Evolutionary conservation across 2,797 vertebrate species (phyloP), one percentile per base, ranked within the genome.

Genomic region (Leptoclinus maculatus): DNA sequence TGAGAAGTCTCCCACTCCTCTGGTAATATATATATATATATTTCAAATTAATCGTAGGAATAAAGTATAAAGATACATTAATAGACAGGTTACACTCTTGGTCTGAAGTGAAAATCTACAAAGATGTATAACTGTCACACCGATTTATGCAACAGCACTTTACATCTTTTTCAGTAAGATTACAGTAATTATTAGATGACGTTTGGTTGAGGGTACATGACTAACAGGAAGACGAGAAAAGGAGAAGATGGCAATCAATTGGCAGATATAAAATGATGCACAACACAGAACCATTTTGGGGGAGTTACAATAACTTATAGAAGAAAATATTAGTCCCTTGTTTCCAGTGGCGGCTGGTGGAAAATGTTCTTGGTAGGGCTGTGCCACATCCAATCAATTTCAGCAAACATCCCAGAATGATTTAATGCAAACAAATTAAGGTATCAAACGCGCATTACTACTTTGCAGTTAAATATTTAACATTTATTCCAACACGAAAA

Each of bases 1-100:
- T 25, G 98, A 99, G 89, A 99, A 99, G 87, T 95, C 98, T 59
- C 98, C 98, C 10, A 99, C 97, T 54, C 98, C 98, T 34, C 94
- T 99, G 96, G 98, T 99, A 91, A n/a, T 5, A n/a, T n/a, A n/a
- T n/a, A n/a, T n/a, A n/a, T n/a, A n/a, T n/a, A n/a, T n/a, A n/a
- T n/a, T 49, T 23, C 4, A 5, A 10, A 1, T 51, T 27, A 12
- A 25, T 57, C 4, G 10, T 23, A 2, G 27, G 27, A 76, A 59
- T 54, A 1, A 59, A 38, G 14, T 49, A 17, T 74, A 7, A 60
- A 19, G 36, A 36, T 21, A 2, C 4, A 2, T 36, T 7, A 58
- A 53, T 3, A 83, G 36, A 4, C 2, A 0, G 16, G 1, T 56
- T 56, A 3, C 7, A 2, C 25, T 66, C 32, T 36, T 36, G 21